These are phyloP conservation scores for Trisateles emortualis DNA, from an alignment of 2,888 invertebrate species.

Conservation along the genomic window DNA sequence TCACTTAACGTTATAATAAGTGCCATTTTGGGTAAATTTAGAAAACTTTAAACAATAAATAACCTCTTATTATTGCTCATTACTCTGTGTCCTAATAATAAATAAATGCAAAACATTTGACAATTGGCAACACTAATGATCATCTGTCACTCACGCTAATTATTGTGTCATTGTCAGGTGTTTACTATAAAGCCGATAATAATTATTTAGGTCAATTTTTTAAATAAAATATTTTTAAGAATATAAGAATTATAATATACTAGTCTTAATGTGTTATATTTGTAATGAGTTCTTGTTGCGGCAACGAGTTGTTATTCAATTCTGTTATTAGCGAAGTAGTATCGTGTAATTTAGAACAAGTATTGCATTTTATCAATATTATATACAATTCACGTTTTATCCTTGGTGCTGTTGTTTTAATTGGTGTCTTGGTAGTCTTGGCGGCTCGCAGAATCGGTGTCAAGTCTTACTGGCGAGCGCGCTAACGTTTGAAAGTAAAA, in stretches of 20 bases:
- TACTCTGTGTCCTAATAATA: not conserved
- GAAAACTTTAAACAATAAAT: too few species aligned
- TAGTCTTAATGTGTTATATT: conserved; percentile 49
- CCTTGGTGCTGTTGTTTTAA: conserved; percentile 58
- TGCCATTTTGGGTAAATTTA: too few species aligned
- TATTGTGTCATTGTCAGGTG: conserved; percentile 71
- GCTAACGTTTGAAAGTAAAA: conserved; percentile 60
- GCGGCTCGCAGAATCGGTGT: conserved; percentile 51
- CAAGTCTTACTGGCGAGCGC: conserved; percentile 41
- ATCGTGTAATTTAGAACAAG: conserved; percentile 67
- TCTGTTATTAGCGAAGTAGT: conserved; percentile 76
- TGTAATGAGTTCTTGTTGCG: conserved; percentile 84
- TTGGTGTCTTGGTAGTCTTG: conserved; percentile 54
- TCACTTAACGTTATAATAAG: too few species aligned
- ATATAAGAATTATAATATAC: conserved; percentile 40
- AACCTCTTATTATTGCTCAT: too few species aligned
- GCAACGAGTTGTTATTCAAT: conserved; percentile 76
- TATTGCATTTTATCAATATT: conserved; percentile 66
- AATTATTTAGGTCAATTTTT: conserved; percentile 71
- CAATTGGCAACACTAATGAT: conserved; percentile 27
- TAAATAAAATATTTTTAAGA: conserved; percentile 34
- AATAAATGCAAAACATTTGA: not conserved
- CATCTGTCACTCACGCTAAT: conserved; percentile 48
- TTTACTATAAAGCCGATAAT: conserved; percentile 64
- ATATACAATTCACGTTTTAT: conserved; percentile 60